Conservation (phyloP, 1,140 invertebrate genomes). For the Drosophila guanche region DNA sequence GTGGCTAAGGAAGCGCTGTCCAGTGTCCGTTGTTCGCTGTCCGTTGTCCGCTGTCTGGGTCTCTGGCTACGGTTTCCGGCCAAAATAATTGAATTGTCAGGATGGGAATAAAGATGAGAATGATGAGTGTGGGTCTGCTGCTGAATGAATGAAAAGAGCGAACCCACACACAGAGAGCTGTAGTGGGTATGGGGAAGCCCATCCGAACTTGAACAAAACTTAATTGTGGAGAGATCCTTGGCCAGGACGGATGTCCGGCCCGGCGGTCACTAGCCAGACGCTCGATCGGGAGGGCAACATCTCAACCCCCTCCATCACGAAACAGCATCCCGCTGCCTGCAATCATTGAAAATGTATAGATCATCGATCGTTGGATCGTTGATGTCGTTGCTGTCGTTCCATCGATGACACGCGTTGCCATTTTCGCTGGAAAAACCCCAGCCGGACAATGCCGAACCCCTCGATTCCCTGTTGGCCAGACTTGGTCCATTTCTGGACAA, state of each 20-base stretch:
- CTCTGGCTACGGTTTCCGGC: constrained; percentile 60
- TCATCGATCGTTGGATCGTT: constrained; percentile 12
- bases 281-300: no score
- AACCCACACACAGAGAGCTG: constrained; percentile 24
- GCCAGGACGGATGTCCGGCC: constrained; percentile 37
- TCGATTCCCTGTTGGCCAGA: not conserved
- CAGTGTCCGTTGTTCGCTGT: constrained; percentile 6
- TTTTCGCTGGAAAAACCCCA: constrained; percentile 29
- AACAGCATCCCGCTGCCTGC: not conserved
- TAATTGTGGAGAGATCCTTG: constrained; percentile 19
- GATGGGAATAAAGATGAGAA: constrained; percentile 21
- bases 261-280: constrained; percentile 11
- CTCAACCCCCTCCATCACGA: not conserved
- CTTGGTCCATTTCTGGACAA: no score
- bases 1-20: constrained; percentile 44
- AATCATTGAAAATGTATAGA: not conserved
- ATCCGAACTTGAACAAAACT: constrained; percentile 31
- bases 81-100: constrained; percentile 47
- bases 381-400: not conserved
- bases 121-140: constrained; percentile 7
- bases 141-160: not conserved
- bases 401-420: constrained; percentile 30
- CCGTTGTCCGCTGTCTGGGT: not conserved
- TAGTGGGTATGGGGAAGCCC: not conserved
- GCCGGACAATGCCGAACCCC: constrained; percentile 16